Conservation (phyloP, 1,140 invertebrate species). For the Meteorus sp. region DNA sequence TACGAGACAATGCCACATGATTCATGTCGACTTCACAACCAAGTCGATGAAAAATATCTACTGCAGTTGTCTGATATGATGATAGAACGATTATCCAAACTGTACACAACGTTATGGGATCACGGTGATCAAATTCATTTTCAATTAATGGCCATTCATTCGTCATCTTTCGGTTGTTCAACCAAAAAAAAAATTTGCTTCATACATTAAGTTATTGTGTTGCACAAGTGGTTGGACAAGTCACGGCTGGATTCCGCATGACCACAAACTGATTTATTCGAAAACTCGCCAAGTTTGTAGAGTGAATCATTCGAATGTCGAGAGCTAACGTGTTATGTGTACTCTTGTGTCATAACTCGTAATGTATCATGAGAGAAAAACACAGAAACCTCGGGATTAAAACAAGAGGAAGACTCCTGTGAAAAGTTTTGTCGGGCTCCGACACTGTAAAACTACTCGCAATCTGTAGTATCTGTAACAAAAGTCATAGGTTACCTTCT, state of each 20-base stretch:
- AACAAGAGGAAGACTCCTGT: not conserved
- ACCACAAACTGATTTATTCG: constrained; percentile 27
- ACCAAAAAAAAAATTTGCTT: not conserved
- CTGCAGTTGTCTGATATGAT: too few species aligned
- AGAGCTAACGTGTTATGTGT: too few species aligned
- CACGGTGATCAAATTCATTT: too few species aligned
- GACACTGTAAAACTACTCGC: not conserved
- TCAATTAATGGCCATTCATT: too few species aligned
- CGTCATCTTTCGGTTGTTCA: too few species aligned
- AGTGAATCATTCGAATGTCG: constrained; percentile 28
- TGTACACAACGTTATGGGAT: too few species aligned
- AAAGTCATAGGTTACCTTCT: constrained; percentile 13
- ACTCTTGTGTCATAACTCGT: constrained; percentile 27
- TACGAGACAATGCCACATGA: too few species aligned
- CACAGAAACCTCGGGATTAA: not conserved
- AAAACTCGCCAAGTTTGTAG: constrained; percentile 22
- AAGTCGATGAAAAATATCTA: too few species aligned
- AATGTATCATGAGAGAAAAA: constrained; percentile 21
- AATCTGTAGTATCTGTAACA: not conserved
- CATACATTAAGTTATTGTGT: constrained; percentile 7
- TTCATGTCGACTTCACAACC: too few species aligned
- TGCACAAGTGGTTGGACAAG: not conserved
- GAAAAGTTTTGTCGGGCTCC: constrained; percentile 7
- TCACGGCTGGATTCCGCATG: too few species aligned
- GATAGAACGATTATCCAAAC: too few species aligned